Base-by-base conservation (phyloP, 2,113 vertebrate genomes). In the Labrus mixtus region DNA sequence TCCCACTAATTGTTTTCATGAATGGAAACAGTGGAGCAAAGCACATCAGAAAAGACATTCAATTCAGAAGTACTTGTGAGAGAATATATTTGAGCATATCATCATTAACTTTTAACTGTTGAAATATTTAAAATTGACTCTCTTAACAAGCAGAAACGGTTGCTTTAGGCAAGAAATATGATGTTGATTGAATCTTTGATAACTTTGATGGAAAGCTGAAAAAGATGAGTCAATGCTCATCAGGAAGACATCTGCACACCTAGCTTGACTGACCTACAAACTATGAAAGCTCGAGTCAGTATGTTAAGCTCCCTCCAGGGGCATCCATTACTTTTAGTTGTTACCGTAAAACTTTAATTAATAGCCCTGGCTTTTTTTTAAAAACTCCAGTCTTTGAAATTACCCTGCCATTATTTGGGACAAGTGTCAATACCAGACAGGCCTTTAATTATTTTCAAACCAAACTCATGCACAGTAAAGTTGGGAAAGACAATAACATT, bases 1-100 rank as follows among this genome's bases (percentile, higher is more conserved):
- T 59, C 20, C 48, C 57, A 54, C 8, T 73, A 56, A 70, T 64
- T 74, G 53, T 78, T 84, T 87, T 68, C 53, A 65, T 48, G 41
- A 78, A 61, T 36, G 33, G 59, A 45, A 53, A 65, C 48, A 45
- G 37, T 53, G 37, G 2, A 11, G 10, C 12, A 62, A 57, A 29
- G 17, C 7, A 1, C 20, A 54, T 65, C 19, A 59, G 11, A 6
- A 41, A 41, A 16, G 22, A 73, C 0, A 8, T 7, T 9, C 6
- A 39, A 50, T 9, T 22, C 45, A 10, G 39, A 41, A 41, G 10
- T 41, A 39, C 37, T 39, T 39, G 37, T 10, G 39, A 33, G 3
- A 33, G 6, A 33, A 33, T 3, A 41, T 41, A 41, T 41, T 41
- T 41, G 39, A 41, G 39, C 39, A 41, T 8, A 41, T 10, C 39